phyloP scores from a whole-genome alignment of 2,797 vertebrate species.

The Thripadectes ignobilis region DNA sequence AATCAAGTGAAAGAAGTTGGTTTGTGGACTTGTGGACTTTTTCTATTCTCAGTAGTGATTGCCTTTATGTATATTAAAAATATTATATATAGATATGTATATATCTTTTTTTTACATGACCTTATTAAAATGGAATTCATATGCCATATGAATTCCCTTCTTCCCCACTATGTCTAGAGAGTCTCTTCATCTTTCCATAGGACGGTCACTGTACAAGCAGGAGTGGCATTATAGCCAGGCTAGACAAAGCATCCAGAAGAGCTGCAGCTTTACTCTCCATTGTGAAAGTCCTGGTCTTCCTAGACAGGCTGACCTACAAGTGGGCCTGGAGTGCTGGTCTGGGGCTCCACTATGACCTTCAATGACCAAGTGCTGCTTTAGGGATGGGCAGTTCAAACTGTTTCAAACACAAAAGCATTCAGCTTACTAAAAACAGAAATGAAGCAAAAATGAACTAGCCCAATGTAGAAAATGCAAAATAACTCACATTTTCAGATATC shows the following conservation, averaged over 20 bases:
- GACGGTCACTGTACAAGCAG: background rate
- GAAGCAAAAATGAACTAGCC: background rate
- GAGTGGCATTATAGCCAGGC: background rate
- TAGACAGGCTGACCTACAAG: background rate
- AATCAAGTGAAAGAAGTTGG: background rate
- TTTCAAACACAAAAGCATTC: background rate
- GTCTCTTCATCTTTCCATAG: background rate
- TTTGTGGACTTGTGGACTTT: rapidly evolving
- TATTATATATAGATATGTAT: background rate
- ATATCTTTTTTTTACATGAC: background rate
- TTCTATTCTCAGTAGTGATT: background rate
- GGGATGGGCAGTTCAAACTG: background rate
- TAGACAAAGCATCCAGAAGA: background rate
- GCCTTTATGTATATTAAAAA: background rate
- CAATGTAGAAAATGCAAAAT: background rate
- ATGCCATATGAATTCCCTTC: background rate
- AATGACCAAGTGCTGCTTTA: background rate
- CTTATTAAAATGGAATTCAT: background rate
- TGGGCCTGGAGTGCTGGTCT: background rate
- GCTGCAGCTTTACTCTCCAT: background rate
- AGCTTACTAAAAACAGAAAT: background rate
- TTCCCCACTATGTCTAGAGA: background rate
- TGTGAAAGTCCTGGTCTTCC: background rate
- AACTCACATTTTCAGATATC: background rate
- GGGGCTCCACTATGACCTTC: background rate